Percentiles rank a stretch among this genome's conserved stretches.
Conservation (phyloP, 2,113 vertebrate species). For the Epinephelus fuscoguttatus region DNA sequence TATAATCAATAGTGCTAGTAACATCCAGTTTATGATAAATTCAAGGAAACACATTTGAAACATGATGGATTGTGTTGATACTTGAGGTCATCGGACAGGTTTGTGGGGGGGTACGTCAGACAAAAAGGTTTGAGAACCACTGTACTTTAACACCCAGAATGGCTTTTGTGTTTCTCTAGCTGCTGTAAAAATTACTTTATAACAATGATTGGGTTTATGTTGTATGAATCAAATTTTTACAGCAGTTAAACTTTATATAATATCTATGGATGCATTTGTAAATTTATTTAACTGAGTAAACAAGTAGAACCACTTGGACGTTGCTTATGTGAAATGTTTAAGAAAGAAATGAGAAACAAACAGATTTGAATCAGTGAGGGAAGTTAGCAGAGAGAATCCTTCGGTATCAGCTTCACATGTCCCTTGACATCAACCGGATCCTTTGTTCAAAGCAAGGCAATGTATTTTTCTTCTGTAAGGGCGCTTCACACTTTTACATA, state of each 20-base stretch:
- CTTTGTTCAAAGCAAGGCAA: slow-evolving; percentile 15
- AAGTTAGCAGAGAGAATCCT: not conserved
- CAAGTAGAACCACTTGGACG: slow-evolving; percentile 33
- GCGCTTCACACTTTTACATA: slow-evolving; percentile 6
- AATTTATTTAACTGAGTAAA: slow-evolving; percentile 32
- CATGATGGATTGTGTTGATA: too few relatives aligned
- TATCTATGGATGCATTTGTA: slow-evolving; percentile 21
- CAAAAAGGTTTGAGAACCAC: slow-evolving; percentile 18
- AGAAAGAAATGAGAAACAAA: slow-evolving; percentile 16
- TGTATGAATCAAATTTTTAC: slow-evolving; percentile 15
- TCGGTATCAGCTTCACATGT: slow-evolving; percentile 12
- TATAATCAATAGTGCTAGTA: not conserved
- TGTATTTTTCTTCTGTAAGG: not conserved
- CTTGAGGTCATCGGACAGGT: too few relatives aligned
- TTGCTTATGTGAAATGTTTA: slow-evolving; percentile 33
- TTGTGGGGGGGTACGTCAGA: not conserved
- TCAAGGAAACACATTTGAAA: too few relatives aligned
- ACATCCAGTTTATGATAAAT: too few relatives aligned
- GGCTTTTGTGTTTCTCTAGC: slow-evolving; percentile 63
- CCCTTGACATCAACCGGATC: slow-evolving; percentile 10
- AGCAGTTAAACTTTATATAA: slow-evolving; percentile 37
- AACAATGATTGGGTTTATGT: not conserved
- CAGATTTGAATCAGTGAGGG: not conserved
- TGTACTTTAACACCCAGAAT: slow-evolving; percentile 55
- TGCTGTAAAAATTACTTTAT: slow-evolving; percentile 54